phyloP scores from a whole-genome alignment of 2,797 vertebrate species.

The Neomorphus geoffroyi region DNA sequence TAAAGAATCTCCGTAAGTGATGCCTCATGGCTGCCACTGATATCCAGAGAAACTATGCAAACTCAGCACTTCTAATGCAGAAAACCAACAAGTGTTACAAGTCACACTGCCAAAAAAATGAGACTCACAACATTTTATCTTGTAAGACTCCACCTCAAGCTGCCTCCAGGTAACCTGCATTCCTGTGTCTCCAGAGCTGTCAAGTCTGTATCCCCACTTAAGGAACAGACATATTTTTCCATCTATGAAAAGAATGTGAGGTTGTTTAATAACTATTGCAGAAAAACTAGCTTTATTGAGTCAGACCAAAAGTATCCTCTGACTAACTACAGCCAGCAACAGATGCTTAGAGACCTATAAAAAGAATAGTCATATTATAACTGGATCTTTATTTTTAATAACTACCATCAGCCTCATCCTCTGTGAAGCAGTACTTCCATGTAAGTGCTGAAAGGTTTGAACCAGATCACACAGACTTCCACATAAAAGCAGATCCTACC shows the following conservation, averaged over 20 bases:
- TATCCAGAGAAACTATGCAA: not conserved
- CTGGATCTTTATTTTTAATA: conserved; percentile 9
- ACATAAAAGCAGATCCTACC: not conserved
- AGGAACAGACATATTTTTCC: not conserved
- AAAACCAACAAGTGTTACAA: not conserved
- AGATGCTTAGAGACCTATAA: not conserved
- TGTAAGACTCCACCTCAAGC: not conserved
- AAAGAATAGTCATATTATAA: not conserved
- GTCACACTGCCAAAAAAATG: not conserved
- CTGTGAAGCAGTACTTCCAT: not conserved
- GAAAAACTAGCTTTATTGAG: conserved; percentile 8
- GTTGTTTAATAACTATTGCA: not conserved
- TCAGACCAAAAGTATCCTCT: not conserved
- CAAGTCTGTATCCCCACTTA: not conserved
- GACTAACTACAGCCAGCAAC: not conserved
- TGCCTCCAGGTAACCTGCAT: not conserved
- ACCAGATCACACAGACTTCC: not conserved
- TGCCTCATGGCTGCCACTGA: not conserved
- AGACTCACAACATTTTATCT: not conserved
- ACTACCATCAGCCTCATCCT: not conserved
- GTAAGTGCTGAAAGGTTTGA: not conserved
- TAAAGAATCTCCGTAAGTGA: not conserved
- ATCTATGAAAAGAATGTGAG: not conserved
- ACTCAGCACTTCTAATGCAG: not conserved
- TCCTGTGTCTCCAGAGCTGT: not conserved